Evolutionary conservation across 2,888 invertebrate genomes (phyloP), one percentile per base, ranked within the genome.

Genomic region (Macropis europaea): DNA sequence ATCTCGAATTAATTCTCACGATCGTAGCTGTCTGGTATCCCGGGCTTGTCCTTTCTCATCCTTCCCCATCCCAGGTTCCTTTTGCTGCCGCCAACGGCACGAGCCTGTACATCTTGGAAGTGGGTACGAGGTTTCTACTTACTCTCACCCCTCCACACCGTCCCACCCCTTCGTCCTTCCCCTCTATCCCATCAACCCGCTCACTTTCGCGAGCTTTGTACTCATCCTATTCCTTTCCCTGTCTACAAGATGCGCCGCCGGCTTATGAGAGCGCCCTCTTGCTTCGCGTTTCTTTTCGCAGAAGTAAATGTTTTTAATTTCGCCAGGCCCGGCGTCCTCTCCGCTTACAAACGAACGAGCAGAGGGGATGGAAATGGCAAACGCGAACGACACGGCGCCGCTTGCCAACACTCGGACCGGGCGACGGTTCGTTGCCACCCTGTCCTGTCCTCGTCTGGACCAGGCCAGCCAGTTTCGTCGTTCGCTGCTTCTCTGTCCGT

Each of bases 301-400:
- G 64, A 81, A 83, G 80, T 82, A 80, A 84, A 83, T 84, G 81
- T 84, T 82, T 82, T 83, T 84, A 84, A 84, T 84, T 83, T 84
- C 78, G 69, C 73, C 56, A 56, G 73, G 68, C 26, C 61, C 64
- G 68, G 52, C 53, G 43, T 61, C 50, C 57, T 66, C 43, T 56
- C 36, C 60, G 15, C 36, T 47, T 40, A 59, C 61, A 61, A 59
- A 59, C 50, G 64, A 63, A 53, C 59, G 45, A 40, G 57, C 54
- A 40, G 24, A 54, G 47, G 61, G 50, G 61, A 32, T 5, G 28
- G 42, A 52, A 73, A 57, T 11, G 36, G 54, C 30, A 42, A 68
- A 53, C 63, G 67, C 30, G 52, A 40, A 60, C 67, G 74, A 57
- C 57, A 57, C 57, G 40, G 30, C 62, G 54, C 48, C 30, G 57